Conservation (phyloP, 2,113 vertebrate genomes). For the Petrocephalus microphthalmus region DNA sequence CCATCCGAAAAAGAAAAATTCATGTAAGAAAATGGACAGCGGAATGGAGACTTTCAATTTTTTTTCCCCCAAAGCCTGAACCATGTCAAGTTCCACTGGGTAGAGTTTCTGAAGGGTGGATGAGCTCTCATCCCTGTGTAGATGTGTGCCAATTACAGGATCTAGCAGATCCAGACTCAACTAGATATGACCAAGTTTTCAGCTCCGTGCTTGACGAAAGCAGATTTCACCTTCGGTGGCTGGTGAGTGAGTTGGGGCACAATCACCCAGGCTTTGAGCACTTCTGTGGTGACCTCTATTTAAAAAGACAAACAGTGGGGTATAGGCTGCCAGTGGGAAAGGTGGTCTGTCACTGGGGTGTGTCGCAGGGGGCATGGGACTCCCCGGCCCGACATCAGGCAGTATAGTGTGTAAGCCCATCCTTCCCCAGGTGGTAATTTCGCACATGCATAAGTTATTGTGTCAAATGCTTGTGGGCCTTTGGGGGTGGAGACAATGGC, state of each 20-base stretch:
- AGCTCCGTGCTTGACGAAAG: background rate
- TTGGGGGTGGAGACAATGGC: background rate
- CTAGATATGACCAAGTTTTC: background rate
- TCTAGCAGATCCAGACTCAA: background rate
- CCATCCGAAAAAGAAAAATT: background rate
- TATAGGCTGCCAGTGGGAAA: background rate
- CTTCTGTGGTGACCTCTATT: background rate
- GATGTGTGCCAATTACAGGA: background rate
- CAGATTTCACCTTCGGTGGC: background rate
- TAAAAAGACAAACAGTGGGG: background rate
- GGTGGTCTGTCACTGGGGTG: background rate
- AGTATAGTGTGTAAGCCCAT: background rate
- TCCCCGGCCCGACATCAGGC: background rate
- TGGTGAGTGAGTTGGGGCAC: background rate
- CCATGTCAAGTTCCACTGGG: background rate
- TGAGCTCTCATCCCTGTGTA: background rate
- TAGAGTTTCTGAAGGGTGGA: background rate
- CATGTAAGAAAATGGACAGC: background rate
- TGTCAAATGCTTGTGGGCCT: conserved; percentile 8
- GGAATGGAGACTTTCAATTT: background rate
- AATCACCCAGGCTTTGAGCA: background rate
- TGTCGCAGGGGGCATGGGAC: background rate
- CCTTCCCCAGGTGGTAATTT: background rate
- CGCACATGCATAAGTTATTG: conserved; percentile 14
- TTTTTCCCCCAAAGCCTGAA: background rate